A percentile compares a stretch with the other conserved stretches of the same genome.
Conservation (phyloP, 2,797 vertebrate genomes). For the Buphagus erythrorhynchus region DNA sequence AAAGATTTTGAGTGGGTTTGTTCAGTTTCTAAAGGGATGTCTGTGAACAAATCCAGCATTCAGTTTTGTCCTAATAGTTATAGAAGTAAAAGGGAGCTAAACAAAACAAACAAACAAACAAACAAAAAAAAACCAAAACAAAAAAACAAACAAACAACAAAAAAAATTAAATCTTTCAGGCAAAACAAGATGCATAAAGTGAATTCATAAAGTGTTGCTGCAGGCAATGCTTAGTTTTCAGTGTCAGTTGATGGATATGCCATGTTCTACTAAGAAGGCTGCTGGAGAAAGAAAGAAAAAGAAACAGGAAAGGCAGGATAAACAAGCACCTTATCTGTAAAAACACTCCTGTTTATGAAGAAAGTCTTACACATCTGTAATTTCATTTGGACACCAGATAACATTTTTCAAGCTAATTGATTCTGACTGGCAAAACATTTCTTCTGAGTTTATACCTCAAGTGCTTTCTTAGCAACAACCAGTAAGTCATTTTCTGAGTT, state of each 20-base stretch:
- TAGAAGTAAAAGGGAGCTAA: not conserved
- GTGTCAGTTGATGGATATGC: not conserved
- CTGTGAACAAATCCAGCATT: not conserved
- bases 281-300: not conserved
- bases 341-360: not conserved
- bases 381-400: not conserved
- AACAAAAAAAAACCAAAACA: not conserved
- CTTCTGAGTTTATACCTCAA: not conserved
- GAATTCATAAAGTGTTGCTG: not conserved
- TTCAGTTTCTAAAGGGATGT: not conserved
- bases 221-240: not conserved
- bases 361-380: not conserved
- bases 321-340: not conserved
- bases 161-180: not conserved
- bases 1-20: not conserved
- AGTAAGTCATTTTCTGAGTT: not conserved
- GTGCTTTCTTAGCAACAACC: not conserved
- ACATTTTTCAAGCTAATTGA: not conserved
- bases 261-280: not conserved
- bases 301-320: not conserved
- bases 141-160: not conserved
- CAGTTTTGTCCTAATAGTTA: not conserved
- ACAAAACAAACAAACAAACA: not conserved
- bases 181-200: not conserved
- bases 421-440: not conserved